These are phyloP conservation scores for Andrena cerasifolii DNA, from an alignment of 1,140 invertebrate genomes.

Conservation along the genomic window DNA sequence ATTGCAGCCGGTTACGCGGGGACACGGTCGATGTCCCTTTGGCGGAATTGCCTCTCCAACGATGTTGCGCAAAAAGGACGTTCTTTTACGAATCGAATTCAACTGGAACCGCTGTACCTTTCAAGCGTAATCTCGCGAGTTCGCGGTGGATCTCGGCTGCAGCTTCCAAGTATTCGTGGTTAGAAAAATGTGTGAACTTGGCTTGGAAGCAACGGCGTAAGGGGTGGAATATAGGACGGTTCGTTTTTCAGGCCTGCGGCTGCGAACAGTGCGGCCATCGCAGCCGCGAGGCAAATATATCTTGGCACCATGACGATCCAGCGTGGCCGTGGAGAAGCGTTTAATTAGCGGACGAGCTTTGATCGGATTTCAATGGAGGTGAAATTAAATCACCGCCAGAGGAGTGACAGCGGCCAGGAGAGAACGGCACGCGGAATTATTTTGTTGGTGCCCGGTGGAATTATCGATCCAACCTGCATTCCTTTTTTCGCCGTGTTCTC, in stretches of 20 bases:
- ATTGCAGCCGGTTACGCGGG: background rate
- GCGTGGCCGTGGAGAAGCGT: conserved; percentile 34
- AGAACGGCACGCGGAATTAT: conserved; percentile 40
- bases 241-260: conserved; percentile 14
- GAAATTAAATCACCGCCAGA: conserved; percentile 58
- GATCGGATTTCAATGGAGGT: conserved; percentile 55
- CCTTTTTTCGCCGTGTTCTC: background rate
- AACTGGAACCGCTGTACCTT: too few species aligned
- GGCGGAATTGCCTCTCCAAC: background rate
- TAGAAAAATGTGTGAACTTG: too few species aligned
- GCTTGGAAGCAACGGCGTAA: background rate
- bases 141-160: too few species aligned
- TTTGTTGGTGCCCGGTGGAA: conserved; percentile 44
- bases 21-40: background rate
- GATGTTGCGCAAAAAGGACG: too few species aligned
- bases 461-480: conserved; percentile 30
- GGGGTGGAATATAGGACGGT: too few species aligned
- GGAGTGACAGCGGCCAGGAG: conserved; percentile 23
- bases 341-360: conserved; percentile 61
- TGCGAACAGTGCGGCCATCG: background rate
- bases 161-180: too few species aligned
- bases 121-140: too few species aligned
- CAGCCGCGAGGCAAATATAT: conserved; percentile 40
- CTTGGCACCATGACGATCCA: conserved; percentile 29
- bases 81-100: too few species aligned